Percentiles rank a stretch among this genome's conserved stretches.
Conservation (phyloP, 2,888 invertebrate species). For the Netelia inedita region DNA sequence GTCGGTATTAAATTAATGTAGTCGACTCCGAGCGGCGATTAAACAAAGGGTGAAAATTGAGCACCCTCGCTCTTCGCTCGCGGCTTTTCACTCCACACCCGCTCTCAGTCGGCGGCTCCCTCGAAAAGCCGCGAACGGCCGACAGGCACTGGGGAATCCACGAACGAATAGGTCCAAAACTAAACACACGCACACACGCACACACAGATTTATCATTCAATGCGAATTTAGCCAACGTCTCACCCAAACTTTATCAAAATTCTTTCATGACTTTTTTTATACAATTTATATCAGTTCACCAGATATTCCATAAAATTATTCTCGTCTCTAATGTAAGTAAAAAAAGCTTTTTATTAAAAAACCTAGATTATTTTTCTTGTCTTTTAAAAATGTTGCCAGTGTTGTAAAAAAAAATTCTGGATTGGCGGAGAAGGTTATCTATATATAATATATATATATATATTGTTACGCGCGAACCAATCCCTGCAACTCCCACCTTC, state of each 20-base stretch:
- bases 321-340: background rate
- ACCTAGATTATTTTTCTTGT: background rate
- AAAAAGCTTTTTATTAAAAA: too few species aligned
- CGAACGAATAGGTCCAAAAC: constrained; percentile 34
- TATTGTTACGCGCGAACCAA: constrained; percentile 1
- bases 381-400: background rate
- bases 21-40: constrained; percentile 82
- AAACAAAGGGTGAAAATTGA: constrained; percentile 85
- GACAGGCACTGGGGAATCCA: constrained; percentile 43
- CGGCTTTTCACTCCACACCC: constrained; percentile 6
- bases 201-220: background rate
- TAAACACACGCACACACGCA: constrained; percentile 26
- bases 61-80: constrained; percentile 73
- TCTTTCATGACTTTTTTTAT: background rate
- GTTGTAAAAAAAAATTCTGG: background rate
- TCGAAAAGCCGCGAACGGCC: constrained; percentile 53
- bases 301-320: background rate
- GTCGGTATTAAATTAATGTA: constrained; percentile 83
- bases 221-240: background rate
- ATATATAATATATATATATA: background rate
- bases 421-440: background rate
- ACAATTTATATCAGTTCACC: background rate
- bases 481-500: constrained; percentile 5
- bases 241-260: background rate
- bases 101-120: background rate